Conservation (phyloP, 2,113 vertebrate species). For the Pholis gunnellus region DNA sequence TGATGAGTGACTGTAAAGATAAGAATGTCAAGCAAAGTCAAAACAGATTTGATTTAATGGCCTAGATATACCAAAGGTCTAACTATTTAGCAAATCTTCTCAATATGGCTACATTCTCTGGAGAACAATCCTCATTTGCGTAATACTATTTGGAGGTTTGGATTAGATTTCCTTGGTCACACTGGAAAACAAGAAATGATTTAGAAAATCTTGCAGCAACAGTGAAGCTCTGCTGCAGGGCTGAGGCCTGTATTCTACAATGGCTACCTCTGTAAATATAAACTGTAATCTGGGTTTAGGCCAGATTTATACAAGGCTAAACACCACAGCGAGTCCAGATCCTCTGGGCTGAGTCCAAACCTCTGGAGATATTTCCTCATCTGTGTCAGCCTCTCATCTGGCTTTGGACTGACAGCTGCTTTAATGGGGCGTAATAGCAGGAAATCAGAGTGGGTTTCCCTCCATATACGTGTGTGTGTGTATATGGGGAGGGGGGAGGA, state of each 20-base stretch:
- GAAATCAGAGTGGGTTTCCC: constrained; percentile 84
- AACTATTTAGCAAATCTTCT: not conserved
- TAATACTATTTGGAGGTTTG: constrained; percentile 29
- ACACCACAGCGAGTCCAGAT: constrained; percentile 59
- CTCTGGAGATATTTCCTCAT: constrained; percentile 79
- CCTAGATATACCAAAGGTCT: not conserved
- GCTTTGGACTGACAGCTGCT: constrained; percentile 83
- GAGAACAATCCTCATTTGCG: constrained; percentile 23
- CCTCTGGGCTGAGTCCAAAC: constrained; percentile 65
- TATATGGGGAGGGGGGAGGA: not conserved
- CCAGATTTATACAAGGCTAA: constrained; percentile 69
- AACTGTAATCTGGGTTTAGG: constrained; percentile 71
- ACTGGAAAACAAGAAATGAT: constrained; percentile 21
- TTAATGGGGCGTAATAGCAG: constrained; percentile 86
- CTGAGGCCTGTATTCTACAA: constrained; percentile 20
- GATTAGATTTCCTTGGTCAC: constrained; percentile 17
- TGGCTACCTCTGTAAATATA: constrained; percentile 68
- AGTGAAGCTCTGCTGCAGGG: constrained; percentile 38
- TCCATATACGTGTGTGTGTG: constrained; percentile 42
- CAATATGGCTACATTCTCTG: not conserved
- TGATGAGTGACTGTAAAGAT: not conserved
- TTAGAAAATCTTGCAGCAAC: constrained; percentile 16
- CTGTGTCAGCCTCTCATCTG: constrained; percentile 84
- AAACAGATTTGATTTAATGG: not conserved
- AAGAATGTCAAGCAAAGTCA: not conserved